Base-by-base conservation (phyloP, 2,113 vertebrate species). In the Stegastes partitus region DNA sequence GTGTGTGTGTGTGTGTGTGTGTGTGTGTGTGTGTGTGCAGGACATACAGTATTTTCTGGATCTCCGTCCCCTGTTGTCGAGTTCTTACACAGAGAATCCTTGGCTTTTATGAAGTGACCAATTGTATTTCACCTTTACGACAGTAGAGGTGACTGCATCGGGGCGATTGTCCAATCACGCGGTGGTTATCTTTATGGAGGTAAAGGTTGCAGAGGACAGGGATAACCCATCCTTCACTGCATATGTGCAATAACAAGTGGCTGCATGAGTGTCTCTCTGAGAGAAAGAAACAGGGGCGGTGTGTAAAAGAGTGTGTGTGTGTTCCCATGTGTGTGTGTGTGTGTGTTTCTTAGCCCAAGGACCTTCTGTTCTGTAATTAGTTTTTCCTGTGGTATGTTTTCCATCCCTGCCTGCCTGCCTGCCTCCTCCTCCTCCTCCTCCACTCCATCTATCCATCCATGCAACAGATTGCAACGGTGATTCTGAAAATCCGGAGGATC, bases 291-390 rank as follows among this genome's bases (percentile, higher is more conserved):
- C 19, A 2, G 53, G 19, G 23, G 77, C 45, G 16, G 18, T 45
- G 51, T 71, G 72, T 65, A 53, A 44, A 55, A 49, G 54, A 55
- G 71, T 61, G 63, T 72, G 62, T 68, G 64, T 70, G 58, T 64
- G 44, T 80, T n/a, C n/a, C n/a, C n/a, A n/a, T 72, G 62, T 68
- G 64, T 70, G 58, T 64, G 44, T 80, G 56, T 68, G 49, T 77
- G 75, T 74, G 23, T 68, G 47, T 66, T 8, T 68, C 47, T 71
- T 51, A 44, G 77, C 69, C 84, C 78, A 88, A 79, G 75, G 84
- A 91, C 87, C 86, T 91, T 90, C 89, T 93, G 87, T 88, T 92
- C 83, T 79, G 84, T 93, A 88, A 92, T 92, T 91, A 91, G 85
- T 93, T 93, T 93, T 89, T 85, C 83, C 70, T 73, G 72, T 83